Percentiles rank a stretch among this genome's conserved stretches.
Evolutionary conservation across 1,140 invertebrate species (phyloP).

Genomic region (Bombus terrestris): DNA sequence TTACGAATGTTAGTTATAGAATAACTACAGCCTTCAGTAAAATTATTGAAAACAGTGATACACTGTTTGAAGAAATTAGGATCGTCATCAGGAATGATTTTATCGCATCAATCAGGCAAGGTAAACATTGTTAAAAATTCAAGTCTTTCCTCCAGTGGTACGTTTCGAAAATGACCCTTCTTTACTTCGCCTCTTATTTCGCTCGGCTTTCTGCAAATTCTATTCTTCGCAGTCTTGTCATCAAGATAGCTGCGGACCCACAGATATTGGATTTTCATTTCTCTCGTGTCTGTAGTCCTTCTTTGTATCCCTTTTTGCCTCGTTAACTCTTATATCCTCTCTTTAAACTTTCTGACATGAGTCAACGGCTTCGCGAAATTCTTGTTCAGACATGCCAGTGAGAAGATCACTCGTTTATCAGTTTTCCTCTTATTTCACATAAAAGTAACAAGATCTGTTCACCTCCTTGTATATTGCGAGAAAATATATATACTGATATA

Average conservation of each 20-base stretch:
- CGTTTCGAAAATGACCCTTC: background rate
- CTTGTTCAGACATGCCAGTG: background rate
- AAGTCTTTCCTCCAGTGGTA: background rate
- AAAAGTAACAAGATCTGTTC: too few species aligned
- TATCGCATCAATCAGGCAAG: background rate
- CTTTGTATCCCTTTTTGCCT: background rate
- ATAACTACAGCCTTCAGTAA: rapidly evolving
- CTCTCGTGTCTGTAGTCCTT: background rate
- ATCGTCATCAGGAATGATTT: background rate
- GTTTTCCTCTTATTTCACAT: background rate
- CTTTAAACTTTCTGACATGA: slow-evolving; percentile 13
- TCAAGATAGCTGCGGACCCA: background rate
- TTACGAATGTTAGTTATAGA: background rate
- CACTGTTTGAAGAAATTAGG: too few species aligned
- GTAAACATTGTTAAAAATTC: background rate
- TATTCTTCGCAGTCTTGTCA: background rate
- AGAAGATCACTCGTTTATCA: background rate
- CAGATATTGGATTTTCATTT: slow-evolving; percentile 36
- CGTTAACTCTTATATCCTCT: slow-evolving; percentile 1
- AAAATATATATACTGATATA: background rate
- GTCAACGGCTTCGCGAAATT: background rate
- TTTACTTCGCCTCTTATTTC: background rate
- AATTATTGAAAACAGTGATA: background rate
- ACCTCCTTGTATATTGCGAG: too few species aligned
- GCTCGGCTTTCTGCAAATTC: background rate